phyloP scores from a whole-genome alignment of 2,113 vertebrate genomes.

The Cathartes aura region DNA sequence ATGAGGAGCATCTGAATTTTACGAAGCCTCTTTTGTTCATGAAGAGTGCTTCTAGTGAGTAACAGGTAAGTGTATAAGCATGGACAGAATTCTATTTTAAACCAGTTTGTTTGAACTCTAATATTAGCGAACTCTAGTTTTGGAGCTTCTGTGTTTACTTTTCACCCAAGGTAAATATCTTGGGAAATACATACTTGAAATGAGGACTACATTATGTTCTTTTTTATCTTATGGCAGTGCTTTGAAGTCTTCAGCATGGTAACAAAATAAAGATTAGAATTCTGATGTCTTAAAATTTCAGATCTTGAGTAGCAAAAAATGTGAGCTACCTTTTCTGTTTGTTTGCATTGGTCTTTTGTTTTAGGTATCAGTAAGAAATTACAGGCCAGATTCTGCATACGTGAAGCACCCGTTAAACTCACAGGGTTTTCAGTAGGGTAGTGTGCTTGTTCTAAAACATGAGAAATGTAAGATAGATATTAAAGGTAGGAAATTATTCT shows the following conservation, averaged over 20 bases:
- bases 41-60: neutral
- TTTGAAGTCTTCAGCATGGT: neutral
- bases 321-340: neutral
- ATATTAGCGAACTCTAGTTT: neutral
- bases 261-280: neutral
- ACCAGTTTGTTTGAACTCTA: neutral
- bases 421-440: neutral
- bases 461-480: neutral
- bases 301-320: neutral
- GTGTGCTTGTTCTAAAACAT: neutral
- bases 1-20: neutral
- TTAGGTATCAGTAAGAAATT: neutral
- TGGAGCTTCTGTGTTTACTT: slow-evolving; percentile 7
- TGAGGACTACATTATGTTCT: neutral
- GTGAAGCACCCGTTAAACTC: neutral
- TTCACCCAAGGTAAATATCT: neutral
- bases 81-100: neutral
- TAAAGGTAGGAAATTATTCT: neutral
- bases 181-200: slow-evolving; percentile 7
- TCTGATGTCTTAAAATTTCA: neutral
- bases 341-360: neutral
- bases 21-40: neutral
- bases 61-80: neutral
- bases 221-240: neutral
- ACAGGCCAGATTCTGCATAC: neutral